Base-by-base conservation (phyloP, 2,797 vertebrate genomes). In the Sebastes dallii region DNA sequence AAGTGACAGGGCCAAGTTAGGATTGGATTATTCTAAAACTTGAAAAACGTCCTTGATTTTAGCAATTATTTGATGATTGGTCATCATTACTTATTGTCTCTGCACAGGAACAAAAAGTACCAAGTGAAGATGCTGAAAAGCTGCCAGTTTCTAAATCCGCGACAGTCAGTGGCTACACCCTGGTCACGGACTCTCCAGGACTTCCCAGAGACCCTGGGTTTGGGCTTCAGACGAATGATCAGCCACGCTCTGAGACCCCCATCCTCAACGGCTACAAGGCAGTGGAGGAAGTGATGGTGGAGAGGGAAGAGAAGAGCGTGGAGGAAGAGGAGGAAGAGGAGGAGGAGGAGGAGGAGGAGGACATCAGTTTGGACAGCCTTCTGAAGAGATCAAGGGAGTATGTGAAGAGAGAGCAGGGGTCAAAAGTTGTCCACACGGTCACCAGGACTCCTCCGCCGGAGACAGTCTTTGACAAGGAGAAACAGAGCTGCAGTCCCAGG, bases 321-420 rank as follows among this genome's bases (percentile, higher is more conserved):
- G 95, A 66, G n/a, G 95, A 95, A 0, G 82, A 90, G 4, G 61
- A 36, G 34, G 34, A 36, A 4, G 34, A 65, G 5, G 95, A 66
- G 12, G 95, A 95, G 1, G 82, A 90, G 4, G 60, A 66, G 20
- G 95, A 95, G 1, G 95, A 96, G 56, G 94, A 96, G 0, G 87
- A 96, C 46, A 93, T 95, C 82, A 98, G 96, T 80, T 94, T 99
- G 77, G 97, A 98, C 91, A 98, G 96, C 84, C 96, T 99, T 80
- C 93, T 98, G 61, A 98, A 96, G 91, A 97, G 95, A 88, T 97
- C 97, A 2, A 96, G 95, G 75, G 97, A 99, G 70, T 97, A 95
- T 34, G 88, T 97, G 78, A 97, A 97, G 92, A 96, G 87, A 90
- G 97, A 97, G 88, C 96, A 92, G 4, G 90, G 83, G 78, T 86